Percentiles rank a stretch among this genome's conserved stretches.
Conservation (phyloP, 2,888 invertebrate genomes). For the Cryptus viduatorius region DNA sequence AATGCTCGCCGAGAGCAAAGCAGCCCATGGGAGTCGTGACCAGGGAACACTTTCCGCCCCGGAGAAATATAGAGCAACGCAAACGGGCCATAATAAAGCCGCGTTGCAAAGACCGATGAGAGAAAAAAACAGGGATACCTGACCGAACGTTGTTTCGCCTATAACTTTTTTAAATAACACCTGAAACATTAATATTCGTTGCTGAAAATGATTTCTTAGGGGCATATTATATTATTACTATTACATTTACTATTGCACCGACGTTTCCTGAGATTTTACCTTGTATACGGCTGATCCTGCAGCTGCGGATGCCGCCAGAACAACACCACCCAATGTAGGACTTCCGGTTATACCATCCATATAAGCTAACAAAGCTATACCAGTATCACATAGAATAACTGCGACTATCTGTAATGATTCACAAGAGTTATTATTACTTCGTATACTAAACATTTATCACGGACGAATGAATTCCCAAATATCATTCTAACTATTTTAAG, state of each 20-base stretch:
- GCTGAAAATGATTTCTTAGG: constrained; percentile 3
- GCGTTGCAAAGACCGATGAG: constrained; percentile 96
- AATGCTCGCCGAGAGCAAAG: constrained; percentile 92
- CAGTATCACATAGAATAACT: constrained; percentile 97
- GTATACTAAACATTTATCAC: no score
- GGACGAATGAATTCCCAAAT: no score
- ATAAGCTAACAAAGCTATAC: constrained; percentile 96
- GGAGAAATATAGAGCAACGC: constrained; percentile 93
- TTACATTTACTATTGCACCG: constrained; percentile 53
- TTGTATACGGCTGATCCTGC: constrained; percentile 97
- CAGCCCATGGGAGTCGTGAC: constrained; percentile 94
- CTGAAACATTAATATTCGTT: constrained; percentile 84
- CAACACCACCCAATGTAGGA: constrained; percentile 95
- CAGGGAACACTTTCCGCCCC: constrained; percentile 94
- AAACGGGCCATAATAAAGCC: constrained; percentile 95
- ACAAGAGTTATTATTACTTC: background rate
- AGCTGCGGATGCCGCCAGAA: constrained; percentile 95
- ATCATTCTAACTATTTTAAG: no score
- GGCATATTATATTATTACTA: constrained; percentile 40
- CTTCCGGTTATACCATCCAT: constrained; percentile 98
- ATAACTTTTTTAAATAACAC: constrained; percentile 97
- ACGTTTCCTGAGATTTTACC: constrained; percentile 85
- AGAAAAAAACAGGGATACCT: constrained; percentile 97
- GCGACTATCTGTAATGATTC: constrained; percentile 92
- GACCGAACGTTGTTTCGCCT: constrained; percentile 96